phyloP scores from a whole-genome alignment of 1,140 invertebrate species.

The Drosophila pallidifrons region DNA sequence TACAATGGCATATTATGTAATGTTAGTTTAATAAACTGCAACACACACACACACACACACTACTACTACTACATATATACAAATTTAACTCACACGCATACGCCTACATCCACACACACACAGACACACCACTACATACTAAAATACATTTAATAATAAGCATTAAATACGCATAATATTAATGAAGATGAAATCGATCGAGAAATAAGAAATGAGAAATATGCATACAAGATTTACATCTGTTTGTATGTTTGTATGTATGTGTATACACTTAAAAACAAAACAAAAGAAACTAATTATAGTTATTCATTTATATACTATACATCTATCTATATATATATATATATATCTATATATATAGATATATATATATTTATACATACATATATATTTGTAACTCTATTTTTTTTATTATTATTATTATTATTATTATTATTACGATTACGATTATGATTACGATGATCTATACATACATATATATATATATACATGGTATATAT shows the following conservation, averaged over 20 bases:
- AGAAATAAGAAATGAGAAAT: slow-evolving; percentile 6
- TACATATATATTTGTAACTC: slow-evolving; percentile 10
- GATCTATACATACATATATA: too few species aligned
- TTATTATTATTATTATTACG: slow-evolving; percentile 41
- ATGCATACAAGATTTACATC: slow-evolving; percentile 42
- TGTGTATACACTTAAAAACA: slow-evolving; percentile 38
- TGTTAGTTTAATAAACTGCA: slow-evolving; percentile 46
- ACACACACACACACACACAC: slow-evolving; percentile 32
- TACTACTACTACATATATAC: slow-evolving; percentile 5
- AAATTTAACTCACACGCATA: slow-evolving; percentile 15
- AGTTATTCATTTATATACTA: slow-evolving; percentile 57
- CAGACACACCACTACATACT: slow-evolving; percentile 18
- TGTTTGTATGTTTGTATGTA: slow-evolving; percentile 49
- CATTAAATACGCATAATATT: slow-evolving; percentile 37
- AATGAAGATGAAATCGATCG: background rate
- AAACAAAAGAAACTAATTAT: slow-evolving; percentile 41
- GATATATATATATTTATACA: background rate
- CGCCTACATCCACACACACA: slow-evolving; percentile 18
- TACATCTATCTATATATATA: slow-evolving; percentile 24
- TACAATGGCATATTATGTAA: slow-evolving; percentile 56
- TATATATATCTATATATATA: too few species aligned
- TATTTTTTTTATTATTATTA: slow-evolving; percentile 23
- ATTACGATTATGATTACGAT: slow-evolving; percentile 17
- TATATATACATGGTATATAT: slow-evolving; percentile 8
- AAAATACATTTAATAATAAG: slow-evolving; percentile 38